These are phyloP conservation scores for Argynnis bischoffii DNA, from an alignment of 2,888 invertebrate genomes.

Conservation along the genomic window DNA sequence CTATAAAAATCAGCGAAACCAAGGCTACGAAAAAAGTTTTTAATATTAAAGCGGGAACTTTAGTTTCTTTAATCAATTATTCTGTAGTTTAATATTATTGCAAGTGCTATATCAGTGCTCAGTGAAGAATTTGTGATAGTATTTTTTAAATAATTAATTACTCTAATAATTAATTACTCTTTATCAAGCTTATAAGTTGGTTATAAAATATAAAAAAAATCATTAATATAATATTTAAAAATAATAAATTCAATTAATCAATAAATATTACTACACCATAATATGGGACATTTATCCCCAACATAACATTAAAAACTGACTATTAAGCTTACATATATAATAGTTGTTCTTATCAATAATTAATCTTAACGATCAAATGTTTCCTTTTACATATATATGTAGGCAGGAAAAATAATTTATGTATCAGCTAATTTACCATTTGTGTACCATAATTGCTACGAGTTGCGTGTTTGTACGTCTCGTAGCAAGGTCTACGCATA, in stretches of 20 bases:
- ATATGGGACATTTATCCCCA: no score
- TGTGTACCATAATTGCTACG: conserved; percentile 17
- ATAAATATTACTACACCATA: no score
- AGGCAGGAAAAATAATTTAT: conserved; percentile 21
- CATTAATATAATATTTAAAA: no score
- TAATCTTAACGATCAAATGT: conserved; percentile 18
- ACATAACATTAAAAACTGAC: no score
- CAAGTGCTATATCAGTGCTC: neutral
- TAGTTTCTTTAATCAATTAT: neutral
- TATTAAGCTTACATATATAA: neutral
- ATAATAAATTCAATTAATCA: no score
- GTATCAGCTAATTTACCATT: conserved; percentile 23
- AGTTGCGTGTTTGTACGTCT: conserved; percentile 12
- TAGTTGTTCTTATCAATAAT: conserved; percentile 14
- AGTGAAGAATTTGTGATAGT: neutral
- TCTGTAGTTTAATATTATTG: neutral
- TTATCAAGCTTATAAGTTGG: no score
- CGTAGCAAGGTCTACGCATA: conserved; percentile 25
- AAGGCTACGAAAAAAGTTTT: conserved; percentile 11
- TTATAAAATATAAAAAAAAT: no score
- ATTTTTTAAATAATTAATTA: no score
- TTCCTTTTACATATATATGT: conserved; percentile 15
- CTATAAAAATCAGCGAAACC: neutral
- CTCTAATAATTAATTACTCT: no score
- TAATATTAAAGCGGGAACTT: conserved; percentile 12